Percentiles rank a stretch among this genome's conserved stretches.
Evolutionary conservation across 2,888 invertebrate species (phyloP).

Genomic region (Galeopsomyia nigrocyanea): DNA sequence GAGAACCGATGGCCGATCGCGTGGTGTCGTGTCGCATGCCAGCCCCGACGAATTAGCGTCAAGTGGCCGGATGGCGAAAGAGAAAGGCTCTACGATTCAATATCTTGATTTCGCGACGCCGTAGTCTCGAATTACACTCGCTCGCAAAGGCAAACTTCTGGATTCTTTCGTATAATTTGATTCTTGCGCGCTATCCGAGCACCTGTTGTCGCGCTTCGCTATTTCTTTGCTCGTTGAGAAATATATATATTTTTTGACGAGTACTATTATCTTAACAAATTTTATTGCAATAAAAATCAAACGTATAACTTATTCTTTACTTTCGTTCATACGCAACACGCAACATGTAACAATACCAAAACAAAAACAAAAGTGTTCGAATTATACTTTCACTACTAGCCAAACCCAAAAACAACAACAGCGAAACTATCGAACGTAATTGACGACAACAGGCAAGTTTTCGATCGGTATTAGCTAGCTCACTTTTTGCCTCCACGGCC

Average conservation of each 20-base stretch:
- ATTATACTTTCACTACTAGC: too few relatives aligned
- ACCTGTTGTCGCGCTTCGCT: neutral
- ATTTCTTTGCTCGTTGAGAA: slow-evolving; percentile 2
- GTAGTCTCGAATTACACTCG: slow-evolving; percentile 54
- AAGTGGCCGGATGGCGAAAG: slow-evolving; percentile 55
- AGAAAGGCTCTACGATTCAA: slow-evolving; percentile 60
- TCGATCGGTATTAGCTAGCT: too few relatives aligned
- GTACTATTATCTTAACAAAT: too few relatives aligned
- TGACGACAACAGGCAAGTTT: too few relatives aligned
- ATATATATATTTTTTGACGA: too few relatives aligned
- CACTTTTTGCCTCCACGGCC: too few relatives aligned
- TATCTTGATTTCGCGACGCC: slow-evolving; percentile 62
- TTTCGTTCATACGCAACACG: too few relatives aligned
- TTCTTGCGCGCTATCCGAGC: slow-evolving; percentile 13
- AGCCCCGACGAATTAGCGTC: slow-evolving; percentile 61
- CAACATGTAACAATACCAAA: too few relatives aligned
- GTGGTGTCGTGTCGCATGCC: slow-evolving; percentile 64
- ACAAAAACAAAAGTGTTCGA: too few relatives aligned
- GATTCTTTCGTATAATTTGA: slow-evolving; percentile 44
- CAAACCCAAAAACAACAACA: too few relatives aligned
- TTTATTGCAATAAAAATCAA: neutral
- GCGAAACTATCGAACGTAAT: too few relatives aligned
- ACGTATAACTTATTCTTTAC: neutral
- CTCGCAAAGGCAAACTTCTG: slow-evolving; percentile 52
- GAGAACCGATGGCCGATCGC: slow-evolving; percentile 46